Evolutionary conservation across 1,140 invertebrate species (phyloP).

Genomic region (Drosophila nigromelanica): DNA sequence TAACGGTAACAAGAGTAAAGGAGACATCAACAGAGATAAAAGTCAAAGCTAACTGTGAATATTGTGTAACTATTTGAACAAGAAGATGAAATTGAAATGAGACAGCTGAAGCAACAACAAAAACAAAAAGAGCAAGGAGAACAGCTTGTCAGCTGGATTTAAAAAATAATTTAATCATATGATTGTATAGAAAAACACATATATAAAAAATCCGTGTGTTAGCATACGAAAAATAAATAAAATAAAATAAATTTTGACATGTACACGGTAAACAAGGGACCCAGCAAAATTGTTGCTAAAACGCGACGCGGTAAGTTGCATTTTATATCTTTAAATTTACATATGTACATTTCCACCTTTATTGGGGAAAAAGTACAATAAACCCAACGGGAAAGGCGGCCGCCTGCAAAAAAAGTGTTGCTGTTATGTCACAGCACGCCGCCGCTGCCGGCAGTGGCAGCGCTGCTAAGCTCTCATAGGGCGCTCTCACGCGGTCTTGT

Average conservation of each 20-base stretch:
- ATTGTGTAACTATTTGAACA: slow-evolving; percentile 67
- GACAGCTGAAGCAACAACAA: slow-evolving; percentile 16
- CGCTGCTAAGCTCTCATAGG: slow-evolving; percentile 9
- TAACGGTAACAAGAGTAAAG: slow-evolving; percentile 7
- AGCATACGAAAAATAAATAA: slow-evolving; percentile 17
- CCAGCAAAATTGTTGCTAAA: slow-evolving; percentile 93
- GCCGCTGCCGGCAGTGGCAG: slow-evolving; percentile 32
- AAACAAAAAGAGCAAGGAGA: slow-evolving; percentile 18
- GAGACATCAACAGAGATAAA: slow-evolving; percentile 25
- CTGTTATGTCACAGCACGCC: slow-evolving; percentile 74
- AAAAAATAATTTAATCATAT: slow-evolving; percentile 49
- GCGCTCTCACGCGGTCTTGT: slow-evolving; percentile 13
- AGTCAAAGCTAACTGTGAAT: slow-evolving; percentile 43
- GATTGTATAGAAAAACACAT: slow-evolving; percentile 46
- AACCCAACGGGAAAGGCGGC: slow-evolving; percentile 40
- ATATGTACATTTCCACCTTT: neutral
- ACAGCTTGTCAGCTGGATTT: slow-evolving; percentile 31
- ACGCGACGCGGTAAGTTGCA: slow-evolving; percentile 89
- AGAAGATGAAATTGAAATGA: slow-evolving; percentile 48
- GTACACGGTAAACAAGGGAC: slow-evolving; percentile 93
- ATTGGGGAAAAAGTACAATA: slow-evolving; percentile 52
- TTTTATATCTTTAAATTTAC: neutral
- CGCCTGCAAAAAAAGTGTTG: slow-evolving; percentile 47
- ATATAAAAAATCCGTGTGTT: slow-evolving; percentile 3
- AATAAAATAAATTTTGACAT: slow-evolving; percentile 83